Base-by-base conservation (phyloP, 2,113 vertebrate genomes). In the Carassius auratus region DNA sequence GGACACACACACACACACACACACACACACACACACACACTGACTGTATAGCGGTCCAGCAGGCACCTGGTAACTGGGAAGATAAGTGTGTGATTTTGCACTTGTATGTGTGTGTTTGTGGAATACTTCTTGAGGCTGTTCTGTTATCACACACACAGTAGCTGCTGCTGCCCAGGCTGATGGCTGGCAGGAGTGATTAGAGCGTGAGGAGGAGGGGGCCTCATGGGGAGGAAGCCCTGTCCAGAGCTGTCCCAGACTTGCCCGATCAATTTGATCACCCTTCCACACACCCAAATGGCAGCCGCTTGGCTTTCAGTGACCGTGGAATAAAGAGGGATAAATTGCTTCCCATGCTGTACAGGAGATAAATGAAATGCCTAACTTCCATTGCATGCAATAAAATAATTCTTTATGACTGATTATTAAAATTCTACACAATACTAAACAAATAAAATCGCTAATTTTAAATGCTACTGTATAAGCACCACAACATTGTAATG, bases 101-200 rank as follows among this genome's bases (percentile, higher is more conserved):
- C 36, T 76, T 76, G 48, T 33, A 76, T 55, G 83, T 59, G 33
- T 71, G 78, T 50, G 55, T 71, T 55, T 73, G 61, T 52, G 13
- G 64, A 69, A 50, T 21, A 45, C 12, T 81, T 62, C 73, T 23
- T 75, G 66, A 71, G 75, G 81, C 66, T 81, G 92, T 92, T 92
- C 92, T 93, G 26, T 26, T 26, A 26, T 26, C 26, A 26, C 91
- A 90, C 85, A 68, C 48, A 76, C 55, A 86, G 81, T 87, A 91
- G 89, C 89, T 90, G 75, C 79, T 45, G 33, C 23, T 93, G 93
- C 92, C 92, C 92, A 88, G 91, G 85, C 90, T 87, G 86, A 84
- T 88, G 83, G 86, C 91, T 93, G 92, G 90, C 92, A 93, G 90
- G 73, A 76, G 82, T 91, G 90, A 92, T 94, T 92, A 80, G 77